These are phyloP conservation scores for Helarctos malayanus DNA, from an alignment of 2,797 vertebrate species.

Conservation along the genomic window DNA sequence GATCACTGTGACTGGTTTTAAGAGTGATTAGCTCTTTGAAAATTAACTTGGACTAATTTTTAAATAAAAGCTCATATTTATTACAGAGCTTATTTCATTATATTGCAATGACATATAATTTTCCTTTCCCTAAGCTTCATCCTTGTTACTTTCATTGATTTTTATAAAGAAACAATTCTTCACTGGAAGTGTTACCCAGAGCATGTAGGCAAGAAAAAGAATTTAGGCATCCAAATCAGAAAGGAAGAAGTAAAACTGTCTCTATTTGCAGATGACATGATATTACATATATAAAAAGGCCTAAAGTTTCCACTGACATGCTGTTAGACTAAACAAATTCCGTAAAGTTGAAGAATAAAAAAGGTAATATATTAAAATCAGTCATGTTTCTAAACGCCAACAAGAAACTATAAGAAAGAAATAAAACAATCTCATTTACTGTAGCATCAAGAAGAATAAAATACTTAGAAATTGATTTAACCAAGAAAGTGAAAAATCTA, in stretches of 20 bases:
- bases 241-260: not conserved
- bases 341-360: not conserved
- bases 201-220: conserved; percentile 5
- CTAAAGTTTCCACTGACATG: not conserved
- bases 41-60: conserved; percentile 8
- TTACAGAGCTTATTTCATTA: not conserved
- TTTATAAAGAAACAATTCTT: not conserved
- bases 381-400: not conserved
- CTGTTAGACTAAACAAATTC: not conserved
- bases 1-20: not conserved
- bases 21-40: not conserved
- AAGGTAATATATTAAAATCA: not conserved
- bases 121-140: not conserved
- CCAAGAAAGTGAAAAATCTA: not conserved
- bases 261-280: not conserved
- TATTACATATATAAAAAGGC: not conserved
- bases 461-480: not conserved
- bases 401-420: not conserved
- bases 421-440: not conserved
- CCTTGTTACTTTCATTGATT: conserved; percentile 1
- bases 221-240: not conserved
- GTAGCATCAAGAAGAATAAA: not conserved
- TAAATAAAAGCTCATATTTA: conserved; percentile 29
- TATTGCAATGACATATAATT: not conserved
- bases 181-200: not conserved